phyloP scores from a whole-genome alignment of 2,113 vertebrate genomes.

The Microcebus lehilahytsara region DNA sequence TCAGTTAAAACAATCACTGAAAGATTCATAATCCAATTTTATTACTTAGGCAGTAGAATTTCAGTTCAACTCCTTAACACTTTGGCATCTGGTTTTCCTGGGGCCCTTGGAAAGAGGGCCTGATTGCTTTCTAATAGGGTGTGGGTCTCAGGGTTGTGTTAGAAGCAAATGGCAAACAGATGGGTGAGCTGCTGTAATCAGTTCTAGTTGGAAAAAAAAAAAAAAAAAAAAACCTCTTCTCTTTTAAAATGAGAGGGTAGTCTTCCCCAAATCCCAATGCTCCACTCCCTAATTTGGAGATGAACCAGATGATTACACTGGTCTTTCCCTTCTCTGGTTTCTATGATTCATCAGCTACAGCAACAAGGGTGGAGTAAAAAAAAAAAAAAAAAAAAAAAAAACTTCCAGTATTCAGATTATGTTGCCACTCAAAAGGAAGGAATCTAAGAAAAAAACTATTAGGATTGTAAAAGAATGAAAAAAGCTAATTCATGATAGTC shows the following conservation, averaged over 20 bases:
- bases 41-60: neutral
- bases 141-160: neutral
- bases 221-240: neutral
- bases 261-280: slow-evolving; percentile 3
- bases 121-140: neutral
- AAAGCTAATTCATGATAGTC: neutral
- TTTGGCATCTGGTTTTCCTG: neutral
- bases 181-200: neutral
- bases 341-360: slow-evolving; percentile 69
- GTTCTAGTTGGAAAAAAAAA: neutral
- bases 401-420: neutral
- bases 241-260: slow-evolving; percentile 32
- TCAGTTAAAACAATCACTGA: neutral
- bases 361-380: slow-evolving; percentile 62
- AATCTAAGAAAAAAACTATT: neutral
- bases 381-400: neutral
- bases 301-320: slow-evolving; percentile 62
- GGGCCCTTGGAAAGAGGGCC: neutral
- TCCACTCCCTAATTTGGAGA: slow-evolving; percentile 63
- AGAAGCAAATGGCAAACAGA: slow-evolving; percentile 1
- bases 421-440: neutral
- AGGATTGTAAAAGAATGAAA: neutral
- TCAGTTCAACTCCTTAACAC: neutral
- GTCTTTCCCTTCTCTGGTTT: slow-evolving; percentile 65
- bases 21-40: neutral